A percentile compares a stretch with the other conserved stretches of the same genome.
Evolutionary conservation across 1,140 invertebrate species (phyloP).

Genomic region (Ceratina japonica): DNA sequence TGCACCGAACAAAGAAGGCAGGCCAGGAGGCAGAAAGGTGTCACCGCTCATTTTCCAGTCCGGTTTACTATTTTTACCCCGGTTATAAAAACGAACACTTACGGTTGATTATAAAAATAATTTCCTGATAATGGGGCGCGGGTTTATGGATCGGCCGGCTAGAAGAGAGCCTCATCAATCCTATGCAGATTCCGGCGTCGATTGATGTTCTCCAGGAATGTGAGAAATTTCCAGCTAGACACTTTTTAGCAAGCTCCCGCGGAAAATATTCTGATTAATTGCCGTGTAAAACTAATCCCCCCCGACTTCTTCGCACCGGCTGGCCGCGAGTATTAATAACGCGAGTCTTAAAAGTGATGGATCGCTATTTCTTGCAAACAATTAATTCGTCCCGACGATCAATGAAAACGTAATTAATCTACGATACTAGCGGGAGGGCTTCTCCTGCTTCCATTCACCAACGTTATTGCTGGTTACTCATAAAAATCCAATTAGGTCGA

Average conservation of each 20-base stretch:
- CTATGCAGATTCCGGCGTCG: too few species aligned
- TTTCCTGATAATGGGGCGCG: neutral
- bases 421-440: neutral
- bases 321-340: neutral
- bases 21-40: neutral
- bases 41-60: slow-evolving; percentile 1
- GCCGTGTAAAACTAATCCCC: neutral
- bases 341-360: too few species aligned
- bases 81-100: slow-evolving; percentile 7
- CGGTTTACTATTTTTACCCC: slow-evolving; percentile 8
- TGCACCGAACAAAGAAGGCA: neutral
- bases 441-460: neutral
- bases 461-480: neutral
- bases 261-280: neutral
- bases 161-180: too few species aligned
- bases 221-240: too few species aligned
- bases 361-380: neutral
- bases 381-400: neutral
- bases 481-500: neutral
- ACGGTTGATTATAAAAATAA: slow-evolving; percentile 12
- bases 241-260: too few species aligned
- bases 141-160: neutral
- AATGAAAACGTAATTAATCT: neutral
- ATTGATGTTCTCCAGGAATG: too few species aligned
- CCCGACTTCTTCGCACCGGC: neutral